Evolutionary conservation across 1,140 invertebrate species (phyloP).

Genomic region (Drosophila ohnishii): DNA sequence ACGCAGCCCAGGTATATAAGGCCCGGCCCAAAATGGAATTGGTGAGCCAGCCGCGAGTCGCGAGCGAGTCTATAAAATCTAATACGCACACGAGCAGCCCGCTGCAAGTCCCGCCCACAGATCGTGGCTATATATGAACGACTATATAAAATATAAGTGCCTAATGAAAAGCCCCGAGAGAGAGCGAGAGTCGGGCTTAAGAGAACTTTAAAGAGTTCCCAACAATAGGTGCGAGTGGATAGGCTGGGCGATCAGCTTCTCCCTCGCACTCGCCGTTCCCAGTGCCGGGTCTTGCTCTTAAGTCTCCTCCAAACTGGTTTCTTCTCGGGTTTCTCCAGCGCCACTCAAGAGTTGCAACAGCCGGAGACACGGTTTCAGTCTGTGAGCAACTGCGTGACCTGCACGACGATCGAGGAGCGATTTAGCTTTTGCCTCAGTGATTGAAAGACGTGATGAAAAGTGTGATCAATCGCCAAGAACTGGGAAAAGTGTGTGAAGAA

Average conservation of each 20-base stretch:
- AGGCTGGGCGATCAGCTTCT: background rate
- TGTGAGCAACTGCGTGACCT: conserved; percentile 70
- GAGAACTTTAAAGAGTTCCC: conserved; percentile 33
- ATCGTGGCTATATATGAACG: conserved; percentile 34
- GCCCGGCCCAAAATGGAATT: conserved; percentile 72
- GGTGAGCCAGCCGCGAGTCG: conserved; percentile 42
- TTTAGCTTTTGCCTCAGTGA: conserved; percentile 19
- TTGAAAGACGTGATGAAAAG: conserved; percentile 49
- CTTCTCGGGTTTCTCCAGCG: conserved; percentile 13
- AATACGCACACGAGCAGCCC: conserved; percentile 59
- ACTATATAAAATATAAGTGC: conserved; percentile 54
- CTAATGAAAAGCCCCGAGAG: conserved; percentile 49
- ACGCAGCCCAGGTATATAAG: conserved; percentile 70
- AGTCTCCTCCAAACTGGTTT: conserved; percentile 53
- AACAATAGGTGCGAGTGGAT: conserved; percentile 10
- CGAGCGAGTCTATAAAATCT: conserved; percentile 76
- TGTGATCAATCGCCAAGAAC: conserved; percentile 33
- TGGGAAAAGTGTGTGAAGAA: conserved; percentile 55
- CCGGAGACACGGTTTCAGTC: conserved; percentile 63
- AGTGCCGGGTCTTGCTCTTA: conserved; percentile 48
- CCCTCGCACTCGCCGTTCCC: conserved; percentile 20
- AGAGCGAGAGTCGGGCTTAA: conserved; percentile 42
- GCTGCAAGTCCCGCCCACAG: conserved; percentile 70
- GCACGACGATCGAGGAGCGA: conserved; percentile 66
- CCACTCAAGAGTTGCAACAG: conserved; percentile 48